Evolutionary conservation across 2,113 vertebrate genomes (phyloP).

Genomic region (Mesocricetus auratus): DNA sequence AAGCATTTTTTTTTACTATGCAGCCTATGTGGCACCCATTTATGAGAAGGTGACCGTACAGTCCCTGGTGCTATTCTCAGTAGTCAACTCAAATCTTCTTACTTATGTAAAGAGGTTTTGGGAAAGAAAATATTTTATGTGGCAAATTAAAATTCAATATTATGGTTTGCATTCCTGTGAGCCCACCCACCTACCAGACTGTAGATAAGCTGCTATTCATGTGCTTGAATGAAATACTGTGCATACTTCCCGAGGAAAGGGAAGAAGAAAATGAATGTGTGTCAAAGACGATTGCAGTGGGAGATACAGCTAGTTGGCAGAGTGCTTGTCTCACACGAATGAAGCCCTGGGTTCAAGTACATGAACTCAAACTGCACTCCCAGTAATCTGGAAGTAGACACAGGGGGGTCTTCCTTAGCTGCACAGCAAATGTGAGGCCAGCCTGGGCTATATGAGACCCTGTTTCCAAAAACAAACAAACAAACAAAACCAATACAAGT

Average conservation of each 20-base stretch:
- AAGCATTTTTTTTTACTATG: constrained; percentile 27
- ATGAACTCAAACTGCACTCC: too few relatives aligned
- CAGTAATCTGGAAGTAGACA: too few relatives aligned
- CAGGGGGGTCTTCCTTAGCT: not conserved
- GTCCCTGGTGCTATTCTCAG: constrained; percentile 33
- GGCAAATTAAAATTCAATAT: constrained; percentile 67
- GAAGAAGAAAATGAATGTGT: constrained; percentile 47
- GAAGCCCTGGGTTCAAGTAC: not conserved
- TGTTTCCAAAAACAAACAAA: not conserved
- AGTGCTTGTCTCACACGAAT: not conserved
- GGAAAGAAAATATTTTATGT: constrained; percentile 62
- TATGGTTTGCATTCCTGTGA: not conserved
- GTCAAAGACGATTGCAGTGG: not conserved
- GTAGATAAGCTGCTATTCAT: constrained; percentile 40
- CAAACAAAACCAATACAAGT: too few relatives aligned
- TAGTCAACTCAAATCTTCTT: constrained; percentile 43
- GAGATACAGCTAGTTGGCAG: not conserved
- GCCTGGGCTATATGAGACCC: not conserved
- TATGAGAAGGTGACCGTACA: constrained; percentile 18
- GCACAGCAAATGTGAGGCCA: not conserved
- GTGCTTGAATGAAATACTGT: constrained; percentile 1
- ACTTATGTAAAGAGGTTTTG: constrained; percentile 48
- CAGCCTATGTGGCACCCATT: not conserved
- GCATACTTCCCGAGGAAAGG: not conserved
- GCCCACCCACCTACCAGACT: constrained; percentile 44